Conservation (phyloP, 2,113 vertebrate species). For the Micronycteris hirsuta region DNA sequence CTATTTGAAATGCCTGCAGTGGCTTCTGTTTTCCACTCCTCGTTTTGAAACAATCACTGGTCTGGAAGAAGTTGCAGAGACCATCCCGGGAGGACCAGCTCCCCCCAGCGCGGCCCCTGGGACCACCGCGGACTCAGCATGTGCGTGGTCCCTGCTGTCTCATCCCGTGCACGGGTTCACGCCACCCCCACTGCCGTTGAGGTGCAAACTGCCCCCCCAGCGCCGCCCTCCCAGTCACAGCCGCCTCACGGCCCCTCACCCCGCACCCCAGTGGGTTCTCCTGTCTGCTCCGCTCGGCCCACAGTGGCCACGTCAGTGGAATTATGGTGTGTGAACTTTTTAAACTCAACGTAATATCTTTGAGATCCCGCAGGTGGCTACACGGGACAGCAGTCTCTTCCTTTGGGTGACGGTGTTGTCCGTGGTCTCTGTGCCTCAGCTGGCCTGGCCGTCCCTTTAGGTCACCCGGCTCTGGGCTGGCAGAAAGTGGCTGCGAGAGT, state of each 20-base stretch:
- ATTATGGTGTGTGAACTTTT: fast-evolving
- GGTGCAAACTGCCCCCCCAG: neutral
- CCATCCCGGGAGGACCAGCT: fast-evolving
- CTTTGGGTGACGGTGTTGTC: neutral
- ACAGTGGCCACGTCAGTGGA: too few species aligned
- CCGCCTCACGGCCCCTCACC: fast-evolving
- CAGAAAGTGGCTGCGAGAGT: too few species aligned
- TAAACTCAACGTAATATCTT: too few species aligned
- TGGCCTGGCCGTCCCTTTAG: too few species aligned
- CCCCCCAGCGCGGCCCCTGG: too few species aligned
- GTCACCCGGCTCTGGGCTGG: too few species aligned
- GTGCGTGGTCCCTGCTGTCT: fast-evolving
- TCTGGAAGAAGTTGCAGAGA: neutral
- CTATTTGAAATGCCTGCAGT: neutral
- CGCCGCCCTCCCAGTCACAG: neutral
- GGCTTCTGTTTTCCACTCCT: neutral
- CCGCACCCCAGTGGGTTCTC: too few species aligned
- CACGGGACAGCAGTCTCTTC: fast-evolving
- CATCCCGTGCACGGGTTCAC: neutral
- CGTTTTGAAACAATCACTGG: neutral
- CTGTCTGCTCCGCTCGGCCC: too few species aligned
- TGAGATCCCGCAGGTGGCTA: too few species aligned
- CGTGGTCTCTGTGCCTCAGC: too few species aligned
- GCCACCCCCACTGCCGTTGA: fast-evolving
- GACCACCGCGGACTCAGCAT: fast-evolving